Evolutionary conservation across 2,888 invertebrate species (phyloP).

Genomic region (Tuberolachnus salignus): DNA sequence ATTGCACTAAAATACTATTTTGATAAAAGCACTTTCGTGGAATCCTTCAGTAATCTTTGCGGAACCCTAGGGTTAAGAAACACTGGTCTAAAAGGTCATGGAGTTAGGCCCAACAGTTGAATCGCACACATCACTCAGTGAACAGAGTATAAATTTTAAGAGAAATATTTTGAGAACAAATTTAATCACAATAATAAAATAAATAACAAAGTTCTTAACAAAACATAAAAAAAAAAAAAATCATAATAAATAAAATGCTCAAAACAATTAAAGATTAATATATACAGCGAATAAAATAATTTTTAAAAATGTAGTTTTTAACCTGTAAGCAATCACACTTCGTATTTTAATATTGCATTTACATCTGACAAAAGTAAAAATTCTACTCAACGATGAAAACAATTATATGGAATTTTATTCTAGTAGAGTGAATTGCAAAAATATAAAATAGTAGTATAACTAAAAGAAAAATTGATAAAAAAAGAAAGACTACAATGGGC

Average conservation of each 20-base stretch:
- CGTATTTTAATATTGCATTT: too few species aligned
- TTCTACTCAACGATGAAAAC: too few species aligned
- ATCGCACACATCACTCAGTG: neutral
- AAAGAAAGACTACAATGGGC: too few species aligned
- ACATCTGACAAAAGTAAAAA: too few species aligned
- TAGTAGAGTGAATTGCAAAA: too few species aligned
- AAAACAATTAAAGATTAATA: neutral
- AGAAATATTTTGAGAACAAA: slow-evolving; percentile 25
- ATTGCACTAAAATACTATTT: too few species aligned
- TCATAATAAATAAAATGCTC: neutral
- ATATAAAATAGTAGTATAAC: too few species aligned
- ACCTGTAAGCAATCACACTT: neutral
- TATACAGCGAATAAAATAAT: neutral
- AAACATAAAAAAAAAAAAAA: neutral
- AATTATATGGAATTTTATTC: too few species aligned
- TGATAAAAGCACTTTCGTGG: too few species aligned
- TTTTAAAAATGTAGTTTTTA: neutral
- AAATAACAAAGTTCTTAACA: slow-evolving; percentile 33
- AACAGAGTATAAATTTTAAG: slow-evolving; percentile 5
- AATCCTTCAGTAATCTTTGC: too few species aligned
- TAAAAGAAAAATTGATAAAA: too few species aligned
- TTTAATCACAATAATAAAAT: slow-evolving; percentile 40
- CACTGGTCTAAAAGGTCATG: slow-evolving; percentile 5
- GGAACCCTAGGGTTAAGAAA: too few species aligned
- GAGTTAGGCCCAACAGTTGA: neutral